Percentiles rank a stretch among this genome's conserved stretches.
Conservation (phyloP, 92 coral and sea anemone genomes). For the Epizoanthus illoricatus region DNA sequence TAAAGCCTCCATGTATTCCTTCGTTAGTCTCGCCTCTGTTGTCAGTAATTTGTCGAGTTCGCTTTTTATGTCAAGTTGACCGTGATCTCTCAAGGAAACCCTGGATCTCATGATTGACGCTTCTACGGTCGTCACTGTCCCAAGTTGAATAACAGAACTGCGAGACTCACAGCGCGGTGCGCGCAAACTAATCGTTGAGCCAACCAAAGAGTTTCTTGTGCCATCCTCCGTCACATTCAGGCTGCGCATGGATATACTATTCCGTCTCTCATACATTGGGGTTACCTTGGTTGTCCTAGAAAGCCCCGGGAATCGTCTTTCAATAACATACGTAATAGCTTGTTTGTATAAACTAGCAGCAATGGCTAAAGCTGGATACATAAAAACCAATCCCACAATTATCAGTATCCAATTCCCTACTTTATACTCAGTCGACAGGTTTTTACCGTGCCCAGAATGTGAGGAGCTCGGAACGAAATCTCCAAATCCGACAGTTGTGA, state of each 20-base stretch:
- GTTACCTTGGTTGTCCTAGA: slow-evolving; percentile 17
- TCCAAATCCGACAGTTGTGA: slow-evolving; percentile 68
- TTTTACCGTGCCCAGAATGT: slow-evolving; percentile 43
- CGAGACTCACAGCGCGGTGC: slow-evolving; percentile 30
- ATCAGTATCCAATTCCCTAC: slow-evolving; percentile 64
- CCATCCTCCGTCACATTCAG: neutral
- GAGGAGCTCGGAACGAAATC: slow-evolving; percentile 62
- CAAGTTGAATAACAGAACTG: slow-evolving; percentile 36
- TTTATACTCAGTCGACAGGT: slow-evolving; percentile 50
- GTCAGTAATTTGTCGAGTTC: slow-evolving; percentile 41
- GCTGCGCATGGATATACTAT: neutral
- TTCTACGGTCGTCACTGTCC: slow-evolving; percentile 51
- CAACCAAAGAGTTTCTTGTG: neutral
- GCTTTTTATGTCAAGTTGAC: slow-evolving; percentile 7
- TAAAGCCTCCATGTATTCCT: slow-evolving; percentile 50
- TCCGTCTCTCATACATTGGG: neutral
- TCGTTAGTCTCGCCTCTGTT: slow-evolving; percentile 39
- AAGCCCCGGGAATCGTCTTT: slow-evolving; percentile 4
- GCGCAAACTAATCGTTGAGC: slow-evolving; percentile 22
- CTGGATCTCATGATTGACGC: slow-evolving; percentile 45
- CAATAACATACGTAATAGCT: slow-evolving; percentile 9
- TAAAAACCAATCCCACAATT: slow-evolving; percentile 49
- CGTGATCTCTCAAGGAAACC: slow-evolving; percentile 19
- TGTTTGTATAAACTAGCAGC: slow-evolving; percentile 59
- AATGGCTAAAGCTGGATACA: slow-evolving; percentile 61